Evolutionary conservation across 2,888 invertebrate genomes (phyloP), one percentile per base, ranked within the genome.

Genomic region (Xestia ashworthii): DNA sequence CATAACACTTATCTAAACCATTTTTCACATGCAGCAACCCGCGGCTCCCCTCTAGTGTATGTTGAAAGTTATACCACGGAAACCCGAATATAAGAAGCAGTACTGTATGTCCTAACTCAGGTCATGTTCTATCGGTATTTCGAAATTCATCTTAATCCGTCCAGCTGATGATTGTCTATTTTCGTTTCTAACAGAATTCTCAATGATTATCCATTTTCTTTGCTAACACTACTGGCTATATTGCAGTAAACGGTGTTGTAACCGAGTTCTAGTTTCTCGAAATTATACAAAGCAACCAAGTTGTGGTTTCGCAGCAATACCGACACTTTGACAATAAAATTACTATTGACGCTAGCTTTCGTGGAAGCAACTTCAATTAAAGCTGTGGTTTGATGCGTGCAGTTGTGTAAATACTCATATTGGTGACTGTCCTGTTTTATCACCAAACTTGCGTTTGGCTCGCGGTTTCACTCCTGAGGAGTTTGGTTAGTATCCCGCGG

Each of bases 291-390:
- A 32, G 22, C 53, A 32, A 44, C 74, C n/a, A 46, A 74, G 44
- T 58, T 32, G 75, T 0, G 75, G 74, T 75, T 75, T 58, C 46
- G 9, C 55, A 74, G 75, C n/a, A 19, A 46, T 74, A 14, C 14
- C 12, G 55, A 19, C 46, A 38, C n/a, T 38, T 53, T 46, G n/a
- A n/a, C 46, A 58, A 25, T n/a, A n/a, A n/a, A n/a, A n/a, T 74
- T 75, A 58, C 58, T n/a, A 58, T 74, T 38, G 75, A 46, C n/a
- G 32, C 14, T 32, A 19, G n/a, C 9, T 46, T 38, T 9, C 32
- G 38, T 25, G 38, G n/a, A 38, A 74, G 6, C 6, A 19, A 38
- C 19, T 9, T 46, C 38, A 38, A 25, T 38, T 60, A 38, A 38
- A 74, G 6, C 19, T 5, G n/a, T 44, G n/a, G 46, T 38, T 74